These are phyloP conservation scores for Microcebus jonahi DNA, from an alignment of 2,113 vertebrate genomes.

Conservation along the genomic window DNA sequence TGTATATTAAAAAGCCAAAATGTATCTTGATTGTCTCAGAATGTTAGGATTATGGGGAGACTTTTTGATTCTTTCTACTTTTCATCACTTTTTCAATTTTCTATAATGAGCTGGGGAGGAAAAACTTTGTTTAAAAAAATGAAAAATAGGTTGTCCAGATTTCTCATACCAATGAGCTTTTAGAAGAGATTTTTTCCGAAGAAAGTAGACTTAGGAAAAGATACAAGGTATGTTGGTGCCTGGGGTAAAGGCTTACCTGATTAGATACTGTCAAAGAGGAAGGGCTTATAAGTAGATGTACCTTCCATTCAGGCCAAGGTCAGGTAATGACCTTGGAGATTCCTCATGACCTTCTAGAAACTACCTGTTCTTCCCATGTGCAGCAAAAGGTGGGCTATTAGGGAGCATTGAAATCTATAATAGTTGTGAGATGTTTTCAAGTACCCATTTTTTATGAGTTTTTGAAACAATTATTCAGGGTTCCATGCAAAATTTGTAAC, in stretches of 20 bases:
- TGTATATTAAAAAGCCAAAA: background rate
- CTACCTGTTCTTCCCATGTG: background rate
- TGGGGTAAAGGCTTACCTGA: background rate
- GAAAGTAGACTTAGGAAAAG: slow-evolving; percentile 10
- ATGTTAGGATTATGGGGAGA: background rate
- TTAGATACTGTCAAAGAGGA: background rate
- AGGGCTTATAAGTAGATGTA: background rate
- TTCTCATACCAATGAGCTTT: background rate
- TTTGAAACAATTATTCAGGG: slow-evolving; percentile 26
- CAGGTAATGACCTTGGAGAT: slow-evolving; percentile 12
- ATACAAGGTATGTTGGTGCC: background rate
- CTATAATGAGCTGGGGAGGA: background rate
- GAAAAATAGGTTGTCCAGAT: background rate
- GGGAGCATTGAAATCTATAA: background rate
- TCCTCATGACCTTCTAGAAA: slow-evolving; percentile 56
- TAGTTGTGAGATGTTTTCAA: slow-evolving; percentile 33
- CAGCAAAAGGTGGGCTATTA: background rate
- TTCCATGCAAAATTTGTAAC: slow-evolving; percentile 33
- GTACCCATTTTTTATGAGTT: background rate
- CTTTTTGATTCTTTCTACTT: slow-evolving; percentile 37
- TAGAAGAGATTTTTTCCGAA: background rate
- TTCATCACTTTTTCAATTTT: slow-evolving; percentile 45
- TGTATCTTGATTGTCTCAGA: slow-evolving; percentile 19
- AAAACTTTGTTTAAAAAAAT: background rate
- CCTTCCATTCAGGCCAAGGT: background rate